Percentiles rank a stretch among this genome's conserved stretches.
Conservation (phyloP, 2,797 vertebrate species). For the Sebastes jordani region DNA sequence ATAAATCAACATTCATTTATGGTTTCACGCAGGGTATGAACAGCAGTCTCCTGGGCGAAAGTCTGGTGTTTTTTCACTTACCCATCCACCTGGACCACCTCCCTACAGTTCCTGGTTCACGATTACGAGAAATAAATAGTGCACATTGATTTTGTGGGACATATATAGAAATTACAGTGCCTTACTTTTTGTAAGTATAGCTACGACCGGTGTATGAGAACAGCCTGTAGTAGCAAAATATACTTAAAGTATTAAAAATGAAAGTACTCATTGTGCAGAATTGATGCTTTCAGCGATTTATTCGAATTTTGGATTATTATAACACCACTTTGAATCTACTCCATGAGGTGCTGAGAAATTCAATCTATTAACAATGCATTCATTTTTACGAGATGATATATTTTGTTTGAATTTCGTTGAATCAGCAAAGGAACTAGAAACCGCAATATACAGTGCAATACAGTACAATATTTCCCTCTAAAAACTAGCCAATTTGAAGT, state of each 20-base stretch:
- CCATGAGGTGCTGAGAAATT: not conserved
- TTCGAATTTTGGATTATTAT: not conserved
- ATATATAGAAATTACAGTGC: not conserved
- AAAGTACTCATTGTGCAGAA: not conserved
- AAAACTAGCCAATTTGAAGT: not conserved
- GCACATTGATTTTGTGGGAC: not conserved
- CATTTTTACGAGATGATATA: not conserved
- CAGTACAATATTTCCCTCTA: not conserved
- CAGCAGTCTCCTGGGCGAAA: fast-evolving
- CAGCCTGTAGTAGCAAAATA: not conserved
- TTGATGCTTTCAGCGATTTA: not conserved
- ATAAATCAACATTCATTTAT: not conserved
- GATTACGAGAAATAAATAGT: too few relatives aligned
- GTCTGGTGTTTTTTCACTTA: not conserved
- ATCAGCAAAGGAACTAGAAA: not conserved
- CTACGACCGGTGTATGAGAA: not conserved
- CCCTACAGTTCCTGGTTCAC: not conserved
- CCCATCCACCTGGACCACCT: not conserved
- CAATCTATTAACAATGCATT: not conserved
- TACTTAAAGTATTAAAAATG: not conserved
- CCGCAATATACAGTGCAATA: too few relatives aligned
- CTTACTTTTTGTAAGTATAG: not conserved
- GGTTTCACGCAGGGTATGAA: not conserved
- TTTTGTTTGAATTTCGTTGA: not conserved
- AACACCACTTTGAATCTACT: not conserved